Evolutionary conservation across 30 jellyfish, hydroid and myxozoan genomes (phyloP).

Genomic region (Aurelia sp.): DNA sequence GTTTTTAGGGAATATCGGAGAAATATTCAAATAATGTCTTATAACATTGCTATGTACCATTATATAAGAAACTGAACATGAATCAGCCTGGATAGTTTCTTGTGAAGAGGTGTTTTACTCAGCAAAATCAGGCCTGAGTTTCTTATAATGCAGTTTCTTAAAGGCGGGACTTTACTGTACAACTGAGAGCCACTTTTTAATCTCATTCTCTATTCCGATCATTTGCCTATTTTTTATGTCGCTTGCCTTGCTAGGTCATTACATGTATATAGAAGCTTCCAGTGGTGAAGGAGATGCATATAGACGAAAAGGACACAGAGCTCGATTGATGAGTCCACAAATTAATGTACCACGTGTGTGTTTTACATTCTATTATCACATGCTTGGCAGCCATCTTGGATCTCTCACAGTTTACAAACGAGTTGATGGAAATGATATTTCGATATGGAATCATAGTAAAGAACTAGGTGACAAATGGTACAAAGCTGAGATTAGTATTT

Average conservation of each 20-base stretch:
- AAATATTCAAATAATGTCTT: too few species aligned
- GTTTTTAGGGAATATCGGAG: too few species aligned
- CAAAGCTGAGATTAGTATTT: conserved; percentile 46
- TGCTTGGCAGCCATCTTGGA: conserved; percentile 92
- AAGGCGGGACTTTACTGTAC: too few species aligned
- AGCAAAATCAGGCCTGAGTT: too few species aligned
- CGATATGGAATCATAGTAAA: conserved; percentile 75
- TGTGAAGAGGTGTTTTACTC: too few species aligned
- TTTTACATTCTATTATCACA: conserved; percentile 72
- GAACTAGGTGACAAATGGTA: conserved; percentile 77
- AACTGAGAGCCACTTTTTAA: too few species aligned
- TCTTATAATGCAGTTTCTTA: too few species aligned
- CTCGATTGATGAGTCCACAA: conserved; percentile 80
- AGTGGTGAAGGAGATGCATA: conserved; percentile 51
- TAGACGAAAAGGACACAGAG: conserved; percentile 75
- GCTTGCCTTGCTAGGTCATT: conserved; percentile 47
- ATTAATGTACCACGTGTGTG: conserved; percentile 78
- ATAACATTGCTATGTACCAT: too few species aligned
- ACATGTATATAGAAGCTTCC: conserved; percentile 87
- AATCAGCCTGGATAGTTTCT: too few species aligned
- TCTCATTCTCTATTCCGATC: too few species aligned
- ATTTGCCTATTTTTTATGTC: too few species aligned
- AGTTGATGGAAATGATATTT: conserved; percentile 24
- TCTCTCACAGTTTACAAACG: conserved; percentile 38
- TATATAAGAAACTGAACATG: too few species aligned